These are phyloP conservation scores for Plutomurus gul DNA, from an alignment of 1,140 invertebrate genomes.

Conservation along the genomic window DNA sequence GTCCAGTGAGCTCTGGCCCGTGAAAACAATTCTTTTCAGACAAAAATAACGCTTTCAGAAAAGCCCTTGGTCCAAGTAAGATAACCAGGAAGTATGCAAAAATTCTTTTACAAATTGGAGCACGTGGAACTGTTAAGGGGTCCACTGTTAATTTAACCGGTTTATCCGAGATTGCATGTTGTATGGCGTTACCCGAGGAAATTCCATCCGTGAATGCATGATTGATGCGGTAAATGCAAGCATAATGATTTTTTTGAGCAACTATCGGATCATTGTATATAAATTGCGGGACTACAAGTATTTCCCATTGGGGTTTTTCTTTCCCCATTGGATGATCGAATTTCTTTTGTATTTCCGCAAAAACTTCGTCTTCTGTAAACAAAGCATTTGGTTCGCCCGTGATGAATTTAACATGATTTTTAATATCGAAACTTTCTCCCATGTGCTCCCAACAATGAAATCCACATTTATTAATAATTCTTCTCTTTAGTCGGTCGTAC, in stretches of 20 bases:
- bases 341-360: slow-evolving; percentile 39
- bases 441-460: slow-evolving; percentile 41
- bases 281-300: slow-evolving; percentile 44
- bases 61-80: slow-evolving; percentile 37
- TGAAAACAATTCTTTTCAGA: slow-evolving; percentile 50
- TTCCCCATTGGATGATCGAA: slow-evolving; percentile 37
- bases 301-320: slow-evolving; percentile 42
- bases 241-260: slow-evolving; percentile 15
- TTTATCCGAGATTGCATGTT: slow-evolving; percentile 37
- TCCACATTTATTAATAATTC: not conserved
- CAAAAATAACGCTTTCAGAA: slow-evolving; percentile 42
- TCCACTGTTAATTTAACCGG: slow-evolving; percentile 44
- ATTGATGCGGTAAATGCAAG: slow-evolving; percentile 40
- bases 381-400: not conserved
- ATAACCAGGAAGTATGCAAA: slow-evolving; percentile 21
- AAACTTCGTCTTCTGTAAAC: slow-evolving; percentile 36
- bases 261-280: slow-evolving; percentile 30
- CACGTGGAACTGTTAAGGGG: slow-evolving; percentile 6
- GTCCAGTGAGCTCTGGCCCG: slow-evolving; percentile 43
- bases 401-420: slow-evolving; percentile 35
- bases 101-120: not conserved
- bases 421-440: slow-evolving; percentile 33
- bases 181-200: slow-evolving; percentile 40
- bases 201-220: slow-evolving; percentile 49
- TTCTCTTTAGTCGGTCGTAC: slow-evolving; percentile 31